Percentiles rank a stretch among this genome's conserved stretches.
Conservation (phyloP, 2,797 vertebrate genomes). For the Pteropus rufus region DNA sequence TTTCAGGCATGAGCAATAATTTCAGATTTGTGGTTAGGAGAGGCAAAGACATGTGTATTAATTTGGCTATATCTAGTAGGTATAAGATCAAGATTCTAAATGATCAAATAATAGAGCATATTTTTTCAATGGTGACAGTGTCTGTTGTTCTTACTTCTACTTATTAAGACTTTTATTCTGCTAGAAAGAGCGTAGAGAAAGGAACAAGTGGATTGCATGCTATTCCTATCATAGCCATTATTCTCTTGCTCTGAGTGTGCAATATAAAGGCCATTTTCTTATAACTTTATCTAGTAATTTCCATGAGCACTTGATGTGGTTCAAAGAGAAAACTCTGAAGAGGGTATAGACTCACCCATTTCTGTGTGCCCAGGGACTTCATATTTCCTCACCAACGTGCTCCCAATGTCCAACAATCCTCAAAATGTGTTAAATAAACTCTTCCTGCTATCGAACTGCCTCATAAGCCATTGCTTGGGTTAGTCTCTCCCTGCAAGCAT, state of each 20-base stretch:
- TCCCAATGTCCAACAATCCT: not conserved
- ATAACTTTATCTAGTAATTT: not conserved
- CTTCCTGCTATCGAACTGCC: not conserved
- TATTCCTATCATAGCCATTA: rapidly evolving
- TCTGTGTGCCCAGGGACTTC: not conserved
- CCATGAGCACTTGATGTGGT: not conserved
- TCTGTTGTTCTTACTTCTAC: not conserved
- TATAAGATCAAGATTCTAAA: not conserved
- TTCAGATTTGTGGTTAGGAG: not conserved
- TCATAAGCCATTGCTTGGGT: not conserved
- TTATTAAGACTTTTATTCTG: not conserved
- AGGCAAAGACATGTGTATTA: not conserved
- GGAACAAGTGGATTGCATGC: not conserved
- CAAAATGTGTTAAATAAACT: not conserved
- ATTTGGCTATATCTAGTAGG: not conserved
- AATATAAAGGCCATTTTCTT: not conserved
- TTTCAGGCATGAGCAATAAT: not conserved
- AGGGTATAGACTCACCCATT: not conserved
- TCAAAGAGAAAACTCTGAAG: not conserved
- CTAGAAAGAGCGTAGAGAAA: not conserved
- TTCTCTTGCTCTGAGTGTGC: not conserved
- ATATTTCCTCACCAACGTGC: rapidly evolving
- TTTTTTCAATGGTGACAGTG: not conserved
- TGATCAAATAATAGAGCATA: not conserved
- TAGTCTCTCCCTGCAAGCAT: not conserved